Base-by-base conservation (phyloP, 2,113 vertebrate species). In the Bagarius yarrelli region DNA sequence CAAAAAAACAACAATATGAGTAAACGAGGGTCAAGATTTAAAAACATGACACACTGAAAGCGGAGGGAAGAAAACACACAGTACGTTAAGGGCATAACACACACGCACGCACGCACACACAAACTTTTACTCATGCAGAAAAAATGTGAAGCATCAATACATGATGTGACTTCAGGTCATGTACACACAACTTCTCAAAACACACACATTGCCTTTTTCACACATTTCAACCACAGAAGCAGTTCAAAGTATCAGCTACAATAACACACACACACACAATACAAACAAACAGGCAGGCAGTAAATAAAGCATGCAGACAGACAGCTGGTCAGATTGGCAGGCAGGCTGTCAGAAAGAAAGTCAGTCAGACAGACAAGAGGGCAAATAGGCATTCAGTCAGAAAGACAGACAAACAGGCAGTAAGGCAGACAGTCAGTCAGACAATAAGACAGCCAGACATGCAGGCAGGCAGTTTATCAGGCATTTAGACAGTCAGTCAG, bases 21-120 rank as follows among this genome's bases (percentile, higher is more conserved):
- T n/a, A n/a, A n/a, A n/a, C n/a, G n/a, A n/a, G n/a, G 2, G 30
- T 8, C 53, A 50, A 77, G 61, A 67, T 50, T 23, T 50, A 82
- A 81, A 77, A 77, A 71, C 55, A 69, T 82, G 74, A 60, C 30
- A 82, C 16, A 79, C 63, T 56, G 76, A 77, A 76, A 55, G 12
- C 27, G 66, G 64, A 47, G 1, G 9, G 30, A 14, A 16, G 4
- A n/a, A 40, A 36, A 32, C 12, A 32, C 53, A 56, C 50, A 44
- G 47, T 53, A 78, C 47, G 55, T 78, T 66, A 67, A 78, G 61
- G 52, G 61, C 76, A 12, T 27, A 55, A 25, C 64, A 72, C 34
- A 52, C 34, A 40, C 72, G 47, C 13, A 40, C 75, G 32, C 55
- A 52, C 40, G 50, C 79, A 32, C 59, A 61, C 59, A 32, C 15